A percentile compares a stretch with the other conserved stretches of the same genome.
phyloP scores from a whole-genome alignment of 2,113 vertebrate species.

The Bubo bubo region DNA sequence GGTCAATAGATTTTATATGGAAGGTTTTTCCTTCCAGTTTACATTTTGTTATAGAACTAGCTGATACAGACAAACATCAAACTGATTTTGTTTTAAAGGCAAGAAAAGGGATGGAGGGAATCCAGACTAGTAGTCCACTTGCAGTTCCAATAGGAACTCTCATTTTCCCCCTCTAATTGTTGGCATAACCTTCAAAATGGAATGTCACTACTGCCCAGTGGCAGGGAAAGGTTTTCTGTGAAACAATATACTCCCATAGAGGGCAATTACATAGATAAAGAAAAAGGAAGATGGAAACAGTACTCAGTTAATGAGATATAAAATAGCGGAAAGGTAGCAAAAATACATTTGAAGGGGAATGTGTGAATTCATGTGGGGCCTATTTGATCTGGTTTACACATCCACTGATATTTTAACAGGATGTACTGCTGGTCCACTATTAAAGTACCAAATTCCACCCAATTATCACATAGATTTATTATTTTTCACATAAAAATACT shows the following conservation, averaged over 20 bases:
- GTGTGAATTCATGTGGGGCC: background rate
- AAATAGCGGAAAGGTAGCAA: background rate
- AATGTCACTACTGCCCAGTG: background rate
- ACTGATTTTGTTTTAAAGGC: background rate
- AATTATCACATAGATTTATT: background rate
- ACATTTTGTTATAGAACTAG: background rate
- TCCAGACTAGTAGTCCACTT: background rate
- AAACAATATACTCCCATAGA: background rate
- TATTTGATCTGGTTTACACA: background rate
- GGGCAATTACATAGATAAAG: background rate
- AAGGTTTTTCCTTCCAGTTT: background rate
- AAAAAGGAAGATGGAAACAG: background rate
- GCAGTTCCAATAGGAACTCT: background rate
- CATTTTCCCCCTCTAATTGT: background rate
- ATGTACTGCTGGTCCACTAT: background rate
- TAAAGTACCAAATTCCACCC: background rate
- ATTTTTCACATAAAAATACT: background rate
- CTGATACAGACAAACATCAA: background rate
- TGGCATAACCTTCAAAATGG: constrained; percentile 8
- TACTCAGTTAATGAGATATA: background rate
- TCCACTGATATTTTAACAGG: background rate
- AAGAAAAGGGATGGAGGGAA: background rate
- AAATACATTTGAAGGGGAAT: background rate
- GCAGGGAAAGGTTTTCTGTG: background rate
- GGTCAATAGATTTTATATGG: background rate